Evolutionary conservation across 2,888 invertebrate genomes (phyloP).

Genomic region (Alcis repandata): DNA sequence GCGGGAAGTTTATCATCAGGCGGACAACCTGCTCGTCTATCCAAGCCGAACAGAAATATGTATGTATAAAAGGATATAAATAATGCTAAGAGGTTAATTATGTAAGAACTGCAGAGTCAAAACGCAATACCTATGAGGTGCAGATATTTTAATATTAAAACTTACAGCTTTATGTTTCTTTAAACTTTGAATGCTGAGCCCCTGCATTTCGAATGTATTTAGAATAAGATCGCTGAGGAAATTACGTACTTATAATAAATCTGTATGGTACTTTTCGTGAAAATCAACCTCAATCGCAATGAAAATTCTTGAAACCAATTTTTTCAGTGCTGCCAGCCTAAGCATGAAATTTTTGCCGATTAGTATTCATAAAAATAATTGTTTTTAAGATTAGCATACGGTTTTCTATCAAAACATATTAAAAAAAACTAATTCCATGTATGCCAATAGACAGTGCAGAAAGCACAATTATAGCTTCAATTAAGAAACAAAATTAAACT

Average conservation of each 20-base stretch:
- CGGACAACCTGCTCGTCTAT: neutral
- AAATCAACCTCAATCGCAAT: conserved; percentile 14
- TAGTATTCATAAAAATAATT: too few species aligned
- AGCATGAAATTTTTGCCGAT: too few species aligned
- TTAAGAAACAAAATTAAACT: too few species aligned
- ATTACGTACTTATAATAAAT: neutral
- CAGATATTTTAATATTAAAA: conserved; percentile 48
- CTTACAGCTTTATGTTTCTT: conserved; percentile 94
- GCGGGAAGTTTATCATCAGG: too few species aligned
- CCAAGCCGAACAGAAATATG: neutral
- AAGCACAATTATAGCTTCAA: too few species aligned
- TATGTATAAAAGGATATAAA: neutral
- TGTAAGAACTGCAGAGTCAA: conserved; percentile 69
- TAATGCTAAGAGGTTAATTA: conserved; percentile 75
- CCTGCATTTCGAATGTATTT: conserved; percentile 88
- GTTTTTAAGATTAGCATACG: too few species aligned
- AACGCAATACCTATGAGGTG: conserved; percentile 40
- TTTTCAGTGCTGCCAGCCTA: neutral
- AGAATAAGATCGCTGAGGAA: conserved; percentile 8
- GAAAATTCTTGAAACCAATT: neutral
- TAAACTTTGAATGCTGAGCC: conserved; percentile 89
- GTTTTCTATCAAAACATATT: too few species aligned
- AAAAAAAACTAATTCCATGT: too few species aligned
- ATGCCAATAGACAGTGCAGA: too few species aligned
- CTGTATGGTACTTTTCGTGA: neutral